Evolutionary conservation across 2,113 vertebrate genomes (phyloP).

Genomic region (Eupsittula cactorum): DNA sequence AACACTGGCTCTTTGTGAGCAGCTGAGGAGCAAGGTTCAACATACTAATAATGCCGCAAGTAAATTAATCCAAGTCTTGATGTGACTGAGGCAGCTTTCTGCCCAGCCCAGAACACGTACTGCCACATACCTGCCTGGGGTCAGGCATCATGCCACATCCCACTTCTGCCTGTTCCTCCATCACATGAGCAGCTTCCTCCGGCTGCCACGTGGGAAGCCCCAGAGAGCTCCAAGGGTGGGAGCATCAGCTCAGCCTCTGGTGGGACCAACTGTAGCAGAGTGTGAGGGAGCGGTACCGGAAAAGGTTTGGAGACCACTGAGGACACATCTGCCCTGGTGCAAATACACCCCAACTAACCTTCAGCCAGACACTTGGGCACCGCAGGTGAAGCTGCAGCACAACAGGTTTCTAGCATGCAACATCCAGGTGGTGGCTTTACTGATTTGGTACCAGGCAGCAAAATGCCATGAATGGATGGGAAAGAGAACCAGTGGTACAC

Average conservation of each 20-base stretch:
- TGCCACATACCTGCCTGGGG: accelerated
- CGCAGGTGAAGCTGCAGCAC: background rate
- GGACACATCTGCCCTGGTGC: background rate
- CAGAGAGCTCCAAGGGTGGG: background rate
- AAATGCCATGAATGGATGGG: background rate
- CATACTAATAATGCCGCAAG: background rate
- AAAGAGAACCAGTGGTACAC: background rate
- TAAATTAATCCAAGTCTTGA: background rate
- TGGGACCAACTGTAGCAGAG: background rate
- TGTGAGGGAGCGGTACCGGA: background rate
- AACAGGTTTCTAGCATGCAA: background rate
- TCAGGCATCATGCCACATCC: background rate
- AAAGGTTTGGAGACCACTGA: background rate
- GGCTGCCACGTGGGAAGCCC: accelerated
- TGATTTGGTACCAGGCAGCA: background rate
- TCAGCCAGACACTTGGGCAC: background rate
- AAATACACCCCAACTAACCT: background rate
- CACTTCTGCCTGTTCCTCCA: background rate
- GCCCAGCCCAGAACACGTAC: accelerated
- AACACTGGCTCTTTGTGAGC: background rate
- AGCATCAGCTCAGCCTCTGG: background rate
- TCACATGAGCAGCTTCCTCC: accelerated
- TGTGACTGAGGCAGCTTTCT: background rate
- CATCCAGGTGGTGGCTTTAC: accelerated
- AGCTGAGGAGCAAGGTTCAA: background rate